These are phyloP conservation scores for Rhyacichthys aspro DNA, from an alignment of 2,797 vertebrate genomes.

Conservation along the genomic window DNA sequence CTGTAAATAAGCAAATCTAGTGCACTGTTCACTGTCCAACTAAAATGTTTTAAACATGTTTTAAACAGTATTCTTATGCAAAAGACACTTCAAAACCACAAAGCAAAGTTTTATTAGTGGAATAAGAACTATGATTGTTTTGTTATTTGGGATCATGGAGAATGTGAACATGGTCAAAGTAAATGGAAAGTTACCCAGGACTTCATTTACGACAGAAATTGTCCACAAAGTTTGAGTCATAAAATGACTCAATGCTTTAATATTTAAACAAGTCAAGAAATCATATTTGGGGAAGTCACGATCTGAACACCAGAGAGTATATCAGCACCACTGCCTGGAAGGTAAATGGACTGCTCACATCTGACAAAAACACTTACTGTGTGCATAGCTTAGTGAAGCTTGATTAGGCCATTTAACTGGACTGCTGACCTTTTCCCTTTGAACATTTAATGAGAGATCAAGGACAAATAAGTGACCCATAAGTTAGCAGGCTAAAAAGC, in stretches of 20 bases:
- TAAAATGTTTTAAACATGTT: too few relatives aligned
- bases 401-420: not conserved
- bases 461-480: too few relatives aligned
- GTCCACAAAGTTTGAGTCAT: conserved; percentile 7
- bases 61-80: too few relatives aligned
- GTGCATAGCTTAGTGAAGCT: too few relatives aligned
- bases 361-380: not conserved
- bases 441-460: too few relatives aligned
- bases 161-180: not conserved
- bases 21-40: too few relatives aligned
- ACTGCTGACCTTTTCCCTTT: too few relatives aligned
- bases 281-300: not conserved
- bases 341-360: not conserved
- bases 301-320: not conserved
- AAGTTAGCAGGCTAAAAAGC: too few relatives aligned
- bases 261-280: not conserved
- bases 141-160: not conserved
- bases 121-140: not conserved
- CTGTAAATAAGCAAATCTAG: too few relatives aligned
- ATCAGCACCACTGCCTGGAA: not conserved
- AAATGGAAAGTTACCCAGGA: not conserved
- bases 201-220: not conserved
- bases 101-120: too few relatives aligned
- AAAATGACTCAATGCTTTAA: conserved; percentile 1
- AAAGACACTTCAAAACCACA: too few relatives aligned